Evolutionary conservation across 30 jellyfish, hydroid and myxozoan genomes (phyloP).

Genomic region (Pseudorhiza aurosa): DNA sequence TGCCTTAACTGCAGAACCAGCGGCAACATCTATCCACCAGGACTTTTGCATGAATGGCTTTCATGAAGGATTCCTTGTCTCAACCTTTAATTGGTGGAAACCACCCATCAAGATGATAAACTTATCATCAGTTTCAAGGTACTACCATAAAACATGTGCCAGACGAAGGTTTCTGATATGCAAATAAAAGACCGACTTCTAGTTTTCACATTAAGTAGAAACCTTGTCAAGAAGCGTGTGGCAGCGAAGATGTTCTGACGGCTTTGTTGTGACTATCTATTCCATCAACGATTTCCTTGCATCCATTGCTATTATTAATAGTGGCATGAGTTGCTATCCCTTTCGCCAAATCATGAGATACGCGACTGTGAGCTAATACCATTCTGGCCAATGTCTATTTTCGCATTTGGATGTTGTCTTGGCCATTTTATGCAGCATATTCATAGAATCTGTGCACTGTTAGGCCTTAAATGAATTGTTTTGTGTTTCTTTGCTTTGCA

Average conservation of each 20-base stretch:
- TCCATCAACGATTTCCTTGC: conserved; percentile 36
- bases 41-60: too few relatives aligned
- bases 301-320: background rate
- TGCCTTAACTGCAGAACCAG: conserved; percentile 50
- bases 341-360: background rate
- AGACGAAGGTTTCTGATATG: conserved; percentile 64
- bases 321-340: background rate
- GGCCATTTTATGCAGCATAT: background rate
- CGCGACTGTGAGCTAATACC: background rate
- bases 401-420: background rate
- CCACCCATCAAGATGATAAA: conserved; percentile 61
- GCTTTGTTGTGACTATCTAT: conserved; percentile 44
- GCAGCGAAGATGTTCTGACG: conserved; percentile 51
- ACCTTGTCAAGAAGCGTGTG: conserved; percentile 15
- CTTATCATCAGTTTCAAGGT: conserved; percentile 7
- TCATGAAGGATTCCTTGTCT: too few relatives aligned
- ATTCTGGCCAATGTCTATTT: background rate
- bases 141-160: conserved; percentile 54
- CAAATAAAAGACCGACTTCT: conserved; percentile 55
- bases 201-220: conserved; percentile 35
- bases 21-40: conserved; percentile 66
- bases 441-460: background rate
- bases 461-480: too few relatives aligned
- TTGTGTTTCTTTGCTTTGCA: conserved; percentile 8
- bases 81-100: conserved; percentile 60